Evolutionary conservation across 2,797 vertebrate species (phyloP).

Genomic region (Phataginus tetradactyla): DNA sequence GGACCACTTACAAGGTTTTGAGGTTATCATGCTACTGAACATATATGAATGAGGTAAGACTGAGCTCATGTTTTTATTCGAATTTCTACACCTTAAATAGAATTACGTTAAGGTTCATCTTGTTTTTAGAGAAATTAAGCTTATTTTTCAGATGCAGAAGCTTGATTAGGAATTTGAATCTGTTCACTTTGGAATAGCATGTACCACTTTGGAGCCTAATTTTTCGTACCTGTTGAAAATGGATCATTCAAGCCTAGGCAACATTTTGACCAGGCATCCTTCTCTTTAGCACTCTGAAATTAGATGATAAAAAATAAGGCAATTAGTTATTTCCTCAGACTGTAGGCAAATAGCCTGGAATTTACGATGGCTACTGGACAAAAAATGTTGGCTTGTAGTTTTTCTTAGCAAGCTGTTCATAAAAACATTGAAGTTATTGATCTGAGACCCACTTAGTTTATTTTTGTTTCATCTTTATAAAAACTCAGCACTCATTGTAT

Average conservation of each 20-base stretch:
- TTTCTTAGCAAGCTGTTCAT: slow-evolving; percentile 5
- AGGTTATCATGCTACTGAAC: not conserved
- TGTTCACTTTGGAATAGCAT: not conserved
- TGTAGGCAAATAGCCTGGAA: not conserved
- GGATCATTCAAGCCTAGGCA: not conserved
- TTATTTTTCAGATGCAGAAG: not conserved
- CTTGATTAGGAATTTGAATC: not conserved
- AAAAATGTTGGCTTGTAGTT: not conserved
- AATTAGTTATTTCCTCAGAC: not conserved
- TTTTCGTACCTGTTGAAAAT: not conserved
- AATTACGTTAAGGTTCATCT: not conserved
- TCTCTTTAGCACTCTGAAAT: not conserved
- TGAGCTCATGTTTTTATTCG: not conserved
- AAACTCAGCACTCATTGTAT: not conserved
- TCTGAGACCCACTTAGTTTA: not conserved
- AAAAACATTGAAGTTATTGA: slow-evolving; percentile 34
- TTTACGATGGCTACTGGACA: not conserved
- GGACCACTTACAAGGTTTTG: not conserved
- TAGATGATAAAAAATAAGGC: not conserved
- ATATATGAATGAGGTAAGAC: accelerated
- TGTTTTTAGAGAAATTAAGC: not conserved
- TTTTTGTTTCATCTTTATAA: not conserved
- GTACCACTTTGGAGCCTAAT: not conserved
- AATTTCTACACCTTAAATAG: not conserved
- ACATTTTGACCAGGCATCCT: not conserved